Conservation (phyloP, 2,113 vertebrate species). For the Eupsittula cactorum region DNA sequence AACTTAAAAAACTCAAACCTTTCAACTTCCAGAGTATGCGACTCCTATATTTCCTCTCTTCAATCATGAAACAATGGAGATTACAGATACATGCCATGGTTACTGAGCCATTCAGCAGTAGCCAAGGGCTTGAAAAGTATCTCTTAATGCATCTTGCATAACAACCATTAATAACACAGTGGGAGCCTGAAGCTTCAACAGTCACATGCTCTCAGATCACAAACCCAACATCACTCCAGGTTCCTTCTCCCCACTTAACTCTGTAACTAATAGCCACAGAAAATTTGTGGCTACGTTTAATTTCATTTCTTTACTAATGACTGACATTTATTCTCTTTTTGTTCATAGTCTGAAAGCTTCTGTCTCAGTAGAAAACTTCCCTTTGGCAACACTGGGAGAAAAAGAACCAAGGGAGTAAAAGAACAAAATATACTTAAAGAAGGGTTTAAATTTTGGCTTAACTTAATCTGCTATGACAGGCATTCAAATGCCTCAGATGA, state of each 20-base stretch:
- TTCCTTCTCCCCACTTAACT: not conserved
- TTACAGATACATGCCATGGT: not conserved
- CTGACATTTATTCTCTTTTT: not conserved
- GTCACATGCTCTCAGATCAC: not conserved
- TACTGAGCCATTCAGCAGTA: conserved; percentile 42
- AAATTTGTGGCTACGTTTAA: not conserved
- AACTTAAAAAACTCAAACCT: not conserved
- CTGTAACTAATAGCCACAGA: not conserved
- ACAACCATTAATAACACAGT: not conserved
- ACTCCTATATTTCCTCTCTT: not conserved
- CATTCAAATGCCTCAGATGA: not conserved
- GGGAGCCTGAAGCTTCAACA: conserved; percentile 8
- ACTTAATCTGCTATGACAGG: not conserved
- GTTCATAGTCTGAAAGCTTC: not conserved
- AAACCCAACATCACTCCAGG: not conserved
- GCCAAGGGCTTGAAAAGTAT: conserved; percentile 9
- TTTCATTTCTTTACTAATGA: not conserved
- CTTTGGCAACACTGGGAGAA: not conserved
- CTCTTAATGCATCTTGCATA: conserved; percentile 40
- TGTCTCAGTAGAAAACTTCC: not conserved
- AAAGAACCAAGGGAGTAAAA: not conserved
- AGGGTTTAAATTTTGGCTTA: not conserved
- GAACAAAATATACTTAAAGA: not conserved
- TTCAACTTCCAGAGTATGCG: not conserved
- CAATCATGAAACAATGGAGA: not conserved